Base-by-base conservation (phyloP, 1,140 invertebrate genomes). In the Ceratosolen fusciceps region DNA sequence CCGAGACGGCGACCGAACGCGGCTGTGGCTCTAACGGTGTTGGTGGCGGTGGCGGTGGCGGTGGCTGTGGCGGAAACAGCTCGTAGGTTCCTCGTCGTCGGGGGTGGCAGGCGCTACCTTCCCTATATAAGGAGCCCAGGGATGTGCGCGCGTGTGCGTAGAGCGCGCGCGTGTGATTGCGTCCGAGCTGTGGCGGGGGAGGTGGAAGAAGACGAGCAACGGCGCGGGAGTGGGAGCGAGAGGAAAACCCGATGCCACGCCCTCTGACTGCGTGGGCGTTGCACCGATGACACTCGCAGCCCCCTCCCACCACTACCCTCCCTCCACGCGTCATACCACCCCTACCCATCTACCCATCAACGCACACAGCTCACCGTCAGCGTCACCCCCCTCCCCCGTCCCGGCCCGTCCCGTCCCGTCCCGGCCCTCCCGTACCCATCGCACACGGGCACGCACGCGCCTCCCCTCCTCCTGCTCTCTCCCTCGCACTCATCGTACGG, bases 221-320 rank as follows among this genome's bases (percentile, higher is more conserved):
- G 72, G 24, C 56, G n/a, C 37, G 39, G 37, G 67, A 29, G 73
- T 68, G 43, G 12, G 7, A 10, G 37, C 31, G 34, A 19, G 12
- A 37, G 8, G 60, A 34, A 54, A 24, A 54, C n/a, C 16, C 79
- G 67, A 85, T 81, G 83, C 87, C 88, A 89, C 88, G 88, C 88
- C 88, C 82, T 67, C 78, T 83, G 81, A 85, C 68, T 77, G 83
- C 83, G 85, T 86, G 86, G 88, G 88, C 88, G 89, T 88, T 85
- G 80, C 76, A 58, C 19, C 80, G 56, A 47, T 10, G 75, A 47
- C n/a, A 34, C 4, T 21, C 5, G 54, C n/a, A 21, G 14, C 7
- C 54, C 67, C 75, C 70, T 77, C 29, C 47, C 34, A 31, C 47
- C 34, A 31, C 56, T 74, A n/a, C n/a, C 16, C 72, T 60, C 39